These are phyloP conservation scores for Leptoteleia sp. DNA, from an alignment of 1,140 invertebrate genomes.

Conservation along the genomic window DNA sequence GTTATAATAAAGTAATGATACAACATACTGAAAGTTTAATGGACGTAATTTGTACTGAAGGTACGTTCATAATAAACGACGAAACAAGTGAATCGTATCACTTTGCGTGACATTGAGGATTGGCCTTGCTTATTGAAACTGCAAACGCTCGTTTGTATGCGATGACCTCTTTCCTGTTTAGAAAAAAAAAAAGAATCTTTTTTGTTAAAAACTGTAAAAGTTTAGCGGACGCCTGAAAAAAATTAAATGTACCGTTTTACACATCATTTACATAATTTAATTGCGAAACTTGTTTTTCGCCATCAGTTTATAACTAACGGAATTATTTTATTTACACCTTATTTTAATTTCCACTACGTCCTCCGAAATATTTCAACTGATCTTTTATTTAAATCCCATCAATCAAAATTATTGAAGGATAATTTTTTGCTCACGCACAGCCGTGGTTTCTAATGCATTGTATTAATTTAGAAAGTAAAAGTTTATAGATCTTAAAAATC, in stretches of 20 bases:
- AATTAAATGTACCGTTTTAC: conserved; percentile 30
- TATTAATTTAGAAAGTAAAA: conserved; percentile 5
- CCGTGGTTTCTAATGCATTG: conserved; percentile 4
- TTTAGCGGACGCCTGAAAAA: conserved; percentile 4
- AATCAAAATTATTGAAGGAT: conserved; percentile 8
- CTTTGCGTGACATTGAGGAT: conserved; percentile 35
- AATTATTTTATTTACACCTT: conserved; percentile 9
- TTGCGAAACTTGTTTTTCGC: conserved; percentile 35
- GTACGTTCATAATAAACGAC: conserved; percentile 17
- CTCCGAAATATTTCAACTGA: too few relatives aligned
- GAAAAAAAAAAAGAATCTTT: conserved; percentile 15
- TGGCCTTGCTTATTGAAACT: conserved; percentile 52
- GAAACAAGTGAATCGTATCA: conserved; percentile 24
- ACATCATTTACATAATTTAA: conserved; percentile 28
- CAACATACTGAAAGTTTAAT: background rate
- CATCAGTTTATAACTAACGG: conserved; percentile 7
- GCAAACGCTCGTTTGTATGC: conserved; percentile 13
- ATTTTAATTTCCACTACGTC: too few relatives aligned
- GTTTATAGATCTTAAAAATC: background rate
- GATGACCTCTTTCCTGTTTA: conserved; percentile 51
- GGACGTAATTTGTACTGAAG: background rate
- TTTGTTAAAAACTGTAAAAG: conserved; percentile 10
- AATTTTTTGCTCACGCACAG: background rate
- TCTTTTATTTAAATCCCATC: background rate
- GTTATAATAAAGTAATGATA: background rate